A percentile compares a stretch with the other conserved stretches of the same genome.
Conservation (phyloP, 2,797 vertebrate species). For the Champsocephalus esox region DNA sequence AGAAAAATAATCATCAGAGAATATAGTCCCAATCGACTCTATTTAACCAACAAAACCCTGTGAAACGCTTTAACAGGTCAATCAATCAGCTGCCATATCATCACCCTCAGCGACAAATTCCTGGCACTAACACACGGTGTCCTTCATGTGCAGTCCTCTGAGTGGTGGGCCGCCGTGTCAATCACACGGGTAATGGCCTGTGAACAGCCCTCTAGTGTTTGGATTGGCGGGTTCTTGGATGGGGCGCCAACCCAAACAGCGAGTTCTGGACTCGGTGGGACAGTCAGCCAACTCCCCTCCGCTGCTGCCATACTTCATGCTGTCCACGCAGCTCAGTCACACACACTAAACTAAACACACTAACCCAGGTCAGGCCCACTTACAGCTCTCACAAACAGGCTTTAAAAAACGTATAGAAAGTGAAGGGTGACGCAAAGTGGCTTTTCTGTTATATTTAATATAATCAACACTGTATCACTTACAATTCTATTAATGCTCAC, state of each 20-base stretch:
- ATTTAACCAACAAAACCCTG: conserved; percentile 28
- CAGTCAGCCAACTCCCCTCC: conserved; percentile 78
- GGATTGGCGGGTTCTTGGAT: conserved; percentile 73
- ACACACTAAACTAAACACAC: conserved; percentile 74
- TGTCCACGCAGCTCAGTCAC: conserved; percentile 85
- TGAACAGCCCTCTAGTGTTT: conserved; percentile 85
- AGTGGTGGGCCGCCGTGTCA: conserved; percentile 88
- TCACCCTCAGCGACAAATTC: conserved; percentile 62
- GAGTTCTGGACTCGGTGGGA: conserved; percentile 71
- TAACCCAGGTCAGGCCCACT: conserved; percentile 74
- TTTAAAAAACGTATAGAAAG: conserved; percentile 27
- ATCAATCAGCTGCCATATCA: conserved; percentile 68
- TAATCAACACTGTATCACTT: not conserved
- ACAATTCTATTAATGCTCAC: not conserved
- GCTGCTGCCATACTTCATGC: conserved; percentile 82
- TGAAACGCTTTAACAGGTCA: conserved; percentile 57
- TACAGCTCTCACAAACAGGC: conserved; percentile 56
- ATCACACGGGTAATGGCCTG: conserved; percentile 85
- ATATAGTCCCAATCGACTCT: conserved; percentile 23
- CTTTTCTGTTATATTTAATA: conserved; percentile 5
- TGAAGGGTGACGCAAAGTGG: conserved; percentile 26
- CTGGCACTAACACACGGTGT: conserved; percentile 52
- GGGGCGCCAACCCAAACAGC: conserved; percentile 87
- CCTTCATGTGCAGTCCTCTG: conserved; percentile 74
- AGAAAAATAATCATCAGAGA: conserved; percentile 51